phyloP scores from a whole-genome alignment of 2,888 invertebrate species.

The Sarcophaga caerulescens region DNA sequence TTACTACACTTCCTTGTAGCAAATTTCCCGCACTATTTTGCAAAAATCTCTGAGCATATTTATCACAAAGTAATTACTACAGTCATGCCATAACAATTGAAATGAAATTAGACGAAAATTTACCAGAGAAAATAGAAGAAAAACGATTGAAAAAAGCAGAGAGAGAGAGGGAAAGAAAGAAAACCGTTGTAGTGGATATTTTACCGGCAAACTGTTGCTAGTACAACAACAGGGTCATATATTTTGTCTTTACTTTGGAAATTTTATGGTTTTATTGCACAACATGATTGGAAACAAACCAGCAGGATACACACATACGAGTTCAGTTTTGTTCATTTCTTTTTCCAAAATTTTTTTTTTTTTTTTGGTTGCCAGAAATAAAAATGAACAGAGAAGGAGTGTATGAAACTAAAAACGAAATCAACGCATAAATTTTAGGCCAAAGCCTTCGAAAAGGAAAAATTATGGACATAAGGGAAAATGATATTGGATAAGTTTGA shows the following conservation, averaged over 20 bases:
- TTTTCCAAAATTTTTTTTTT: background rate
- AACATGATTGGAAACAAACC: slow-evolving; percentile 67
- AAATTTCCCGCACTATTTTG: slow-evolving; percentile 29
- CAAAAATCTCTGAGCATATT: slow-evolving; percentile 35
- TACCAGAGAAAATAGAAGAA: slow-evolving; percentile 36
- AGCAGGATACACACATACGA: slow-evolving; percentile 59
- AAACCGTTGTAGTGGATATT: slow-evolving; percentile 40
- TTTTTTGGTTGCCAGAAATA: slow-evolving; percentile 42
- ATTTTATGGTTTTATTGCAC: slow-evolving; percentile 63
- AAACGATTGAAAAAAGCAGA: background rate
- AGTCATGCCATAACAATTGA: slow-evolving; percentile 63
- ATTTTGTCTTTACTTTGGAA: slow-evolving; percentile 51
- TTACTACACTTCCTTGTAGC: no score
- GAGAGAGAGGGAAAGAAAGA: background rate
- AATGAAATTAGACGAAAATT: slow-evolving; percentile 66
- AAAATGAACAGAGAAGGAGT: no score
- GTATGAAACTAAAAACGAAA: slow-evolving; percentile 41
- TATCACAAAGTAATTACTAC: slow-evolving; percentile 62
- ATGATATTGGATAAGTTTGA: background rate
- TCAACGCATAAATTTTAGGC: slow-evolving; percentile 66
- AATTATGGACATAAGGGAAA: background rate
- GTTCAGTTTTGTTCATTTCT: background rate
- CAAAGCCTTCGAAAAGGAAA: slow-evolving; percentile 43
- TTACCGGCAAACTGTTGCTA: slow-evolving; percentile 63
- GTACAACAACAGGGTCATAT: slow-evolving; percentile 54